Percentiles rank a stretch among this genome's conserved stretches.
Evolutionary conservation across 37 sponge, comb jelly and placozoan species (phyloP).

Genomic region (Mnemiopsis leidyi): DNA sequence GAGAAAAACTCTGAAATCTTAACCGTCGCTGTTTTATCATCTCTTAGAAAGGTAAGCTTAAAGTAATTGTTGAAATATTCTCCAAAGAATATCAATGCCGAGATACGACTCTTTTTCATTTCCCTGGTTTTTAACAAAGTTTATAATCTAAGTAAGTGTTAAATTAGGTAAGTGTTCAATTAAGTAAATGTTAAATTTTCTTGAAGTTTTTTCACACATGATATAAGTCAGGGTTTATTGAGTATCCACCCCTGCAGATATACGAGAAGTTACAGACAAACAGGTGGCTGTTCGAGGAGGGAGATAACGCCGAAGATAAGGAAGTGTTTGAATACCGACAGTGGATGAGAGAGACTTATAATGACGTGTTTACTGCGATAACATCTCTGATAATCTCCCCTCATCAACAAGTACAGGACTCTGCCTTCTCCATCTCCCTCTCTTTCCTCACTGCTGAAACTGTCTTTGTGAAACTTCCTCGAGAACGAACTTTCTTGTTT

Average conservation of each 20-base stretch:
- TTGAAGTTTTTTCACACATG: no score
- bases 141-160: no score
- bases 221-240: no score
- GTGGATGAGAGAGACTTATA: slow-evolving; percentile 58
- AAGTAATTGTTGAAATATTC: no score
- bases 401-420: neutral
- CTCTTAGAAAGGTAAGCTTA: slow-evolving; percentile 37
- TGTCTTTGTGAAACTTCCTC: slow-evolving; percentile 36
- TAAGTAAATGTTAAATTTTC: no score
- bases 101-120: no score
- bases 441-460: slow-evolving; percentile 18
- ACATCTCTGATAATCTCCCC: neutral
- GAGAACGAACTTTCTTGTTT: neutral
- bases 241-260: slow-evolving; percentile 14
- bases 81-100: no score
- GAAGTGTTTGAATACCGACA: neutral
- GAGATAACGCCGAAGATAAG: neutral
- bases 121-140: no score
- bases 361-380: neutral
- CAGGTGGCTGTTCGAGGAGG: slow-evolving; percentile 17
- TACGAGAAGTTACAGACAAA: slow-evolving; percentile 1
- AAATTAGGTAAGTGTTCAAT: no score
- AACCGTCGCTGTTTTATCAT: neutral
- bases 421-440: slow-evolving; percentile 18
- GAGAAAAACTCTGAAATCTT: neutral